phyloP scores from a whole-genome alignment of 2,888 invertebrate genomes.

The Azorinus chamasolen region DNA sequence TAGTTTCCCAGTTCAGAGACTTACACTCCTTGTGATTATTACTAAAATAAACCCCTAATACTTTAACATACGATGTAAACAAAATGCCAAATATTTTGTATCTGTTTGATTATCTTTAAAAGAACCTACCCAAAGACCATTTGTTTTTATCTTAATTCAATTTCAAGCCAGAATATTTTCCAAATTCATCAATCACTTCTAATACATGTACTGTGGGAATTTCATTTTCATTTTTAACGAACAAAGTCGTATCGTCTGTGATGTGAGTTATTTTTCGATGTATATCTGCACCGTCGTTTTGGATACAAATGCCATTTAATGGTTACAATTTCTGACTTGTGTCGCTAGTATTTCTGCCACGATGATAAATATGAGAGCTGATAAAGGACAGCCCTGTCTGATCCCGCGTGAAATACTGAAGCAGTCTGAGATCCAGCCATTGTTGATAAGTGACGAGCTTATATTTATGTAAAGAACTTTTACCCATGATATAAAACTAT shows the following conservation, averaged over 20 bases:
- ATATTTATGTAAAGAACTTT: conserved; percentile 10
- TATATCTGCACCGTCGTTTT: too few relatives aligned
- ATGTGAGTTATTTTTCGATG: not conserved
- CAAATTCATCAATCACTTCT: conserved; percentile 6
- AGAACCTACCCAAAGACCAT: not conserved
- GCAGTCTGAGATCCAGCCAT: not conserved
- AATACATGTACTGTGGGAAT: conserved; percentile 4
- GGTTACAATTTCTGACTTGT: not conserved
- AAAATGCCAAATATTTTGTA: not conserved
- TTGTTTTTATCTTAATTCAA: conserved; percentile 8
- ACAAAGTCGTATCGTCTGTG: conserved; percentile 23
- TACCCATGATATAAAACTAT: conserved; percentile 16
- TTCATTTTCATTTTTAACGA: not conserved
- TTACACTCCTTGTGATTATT: too few relatives aligned
- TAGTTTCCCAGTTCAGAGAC: too few relatives aligned
- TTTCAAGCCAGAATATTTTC: conserved; percentile 16
- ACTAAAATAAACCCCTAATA: too few relatives aligned
- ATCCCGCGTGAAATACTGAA: too few relatives aligned
- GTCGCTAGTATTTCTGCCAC: conserved; percentile 10
- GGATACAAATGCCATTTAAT: too few relatives aligned
- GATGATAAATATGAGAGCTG: conserved; percentile 4
- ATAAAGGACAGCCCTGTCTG: conserved; percentile 18
- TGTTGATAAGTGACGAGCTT: conserved; percentile 5
- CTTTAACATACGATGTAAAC: too few relatives aligned
- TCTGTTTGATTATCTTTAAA: not conserved